phyloP scores from a whole-genome alignment of 2,797 vertebrate genomes.

The Dipus sagitta region DNA sequence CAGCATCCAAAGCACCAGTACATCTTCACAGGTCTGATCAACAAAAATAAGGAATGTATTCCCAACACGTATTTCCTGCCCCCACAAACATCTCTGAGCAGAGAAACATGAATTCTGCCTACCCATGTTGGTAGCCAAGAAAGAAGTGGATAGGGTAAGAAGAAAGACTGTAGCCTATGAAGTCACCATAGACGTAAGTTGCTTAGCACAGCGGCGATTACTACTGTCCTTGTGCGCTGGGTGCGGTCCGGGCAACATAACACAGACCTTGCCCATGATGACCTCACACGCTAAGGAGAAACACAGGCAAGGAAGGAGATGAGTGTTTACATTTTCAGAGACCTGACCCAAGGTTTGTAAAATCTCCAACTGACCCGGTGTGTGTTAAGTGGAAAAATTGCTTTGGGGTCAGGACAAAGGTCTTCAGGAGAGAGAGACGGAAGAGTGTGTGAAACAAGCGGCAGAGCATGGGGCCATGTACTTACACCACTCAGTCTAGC shows the following conservation, averaged over 20 bases:
- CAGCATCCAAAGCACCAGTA: neutral
- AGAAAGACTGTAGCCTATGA: neutral
- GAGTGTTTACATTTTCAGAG: neutral
- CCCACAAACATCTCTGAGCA: neutral
- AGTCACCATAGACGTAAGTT: neutral
- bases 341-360: neutral
- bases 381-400: neutral
- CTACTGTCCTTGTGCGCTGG: neutral
- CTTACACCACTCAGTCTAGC: neutral
- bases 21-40: neutral
- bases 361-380: neutral
- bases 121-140: neutral
- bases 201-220: neutral
- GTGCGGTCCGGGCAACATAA: neutral
- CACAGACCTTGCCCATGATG: neutral
- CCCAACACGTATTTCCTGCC: neutral
- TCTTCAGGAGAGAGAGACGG: neutral
- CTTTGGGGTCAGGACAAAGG: neutral
- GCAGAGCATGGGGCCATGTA: fast-evolving
- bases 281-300: neutral
- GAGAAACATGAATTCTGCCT: neutral
- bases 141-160: neutral
- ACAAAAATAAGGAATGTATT: neutral
- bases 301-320: neutral
- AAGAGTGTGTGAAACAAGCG: too few relatives aligned